A percentile compares a stretch with the other conserved stretches of the same genome.
phyloP scores from a whole-genome alignment of 2,113 vertebrate genomes.

The Eurystomus gularis region DNA sequence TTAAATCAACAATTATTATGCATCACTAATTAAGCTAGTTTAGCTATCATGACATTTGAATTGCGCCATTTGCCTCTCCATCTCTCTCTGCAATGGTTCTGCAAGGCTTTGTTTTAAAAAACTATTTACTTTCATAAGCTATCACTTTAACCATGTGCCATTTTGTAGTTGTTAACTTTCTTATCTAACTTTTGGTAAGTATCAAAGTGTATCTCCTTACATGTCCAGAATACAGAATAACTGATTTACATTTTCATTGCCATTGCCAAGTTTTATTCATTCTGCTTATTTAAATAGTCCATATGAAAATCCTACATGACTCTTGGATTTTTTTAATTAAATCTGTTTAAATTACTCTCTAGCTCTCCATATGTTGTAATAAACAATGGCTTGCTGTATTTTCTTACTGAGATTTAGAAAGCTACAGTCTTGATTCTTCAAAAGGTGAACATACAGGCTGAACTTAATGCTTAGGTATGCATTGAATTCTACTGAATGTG shows the following conservation, averaged over 20 bases:
- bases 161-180: not conserved
- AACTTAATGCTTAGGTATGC: not conserved
- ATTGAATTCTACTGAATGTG: not conserved
- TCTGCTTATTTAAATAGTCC: not conserved
- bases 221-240: not conserved
- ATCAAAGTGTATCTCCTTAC: not conserved
- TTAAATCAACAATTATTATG: conserved; percentile 20
- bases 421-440: not conserved
- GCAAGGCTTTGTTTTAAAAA: not conserved
- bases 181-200: not conserved
- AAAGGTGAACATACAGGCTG: not conserved
- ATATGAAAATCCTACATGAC: not conserved
- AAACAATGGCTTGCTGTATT: not conserved
- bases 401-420: not conserved
- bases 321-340: not conserved
- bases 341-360: not conserved
- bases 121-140: not conserved
- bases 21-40: not conserved
- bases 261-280: not conserved
- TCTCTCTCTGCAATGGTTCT: not conserved
- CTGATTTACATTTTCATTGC: not conserved
- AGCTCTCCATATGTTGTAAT: not conserved
- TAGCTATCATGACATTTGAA: not conserved
- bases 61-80: not conserved
- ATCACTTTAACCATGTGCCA: not conserved